phyloP scores from a whole-genome alignment of 2,113 vertebrate genomes.

The Capreolus pygargus region DNA sequence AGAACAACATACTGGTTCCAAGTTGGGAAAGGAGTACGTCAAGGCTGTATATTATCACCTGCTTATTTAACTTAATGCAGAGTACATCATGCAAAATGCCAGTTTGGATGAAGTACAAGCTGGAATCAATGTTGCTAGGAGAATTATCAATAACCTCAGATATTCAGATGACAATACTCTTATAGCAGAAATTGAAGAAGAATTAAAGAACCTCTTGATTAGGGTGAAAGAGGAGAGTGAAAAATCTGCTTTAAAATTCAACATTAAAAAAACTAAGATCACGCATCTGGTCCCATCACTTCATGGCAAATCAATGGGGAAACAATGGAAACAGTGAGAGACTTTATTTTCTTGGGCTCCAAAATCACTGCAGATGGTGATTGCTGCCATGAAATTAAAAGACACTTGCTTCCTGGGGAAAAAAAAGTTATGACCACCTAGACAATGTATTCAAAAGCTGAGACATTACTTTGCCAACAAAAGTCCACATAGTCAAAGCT shows the following conservation, averaged over 20 bases:
- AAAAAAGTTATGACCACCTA: neutral
- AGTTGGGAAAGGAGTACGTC: neutral
- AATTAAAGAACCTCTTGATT: neutral
- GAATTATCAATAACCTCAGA: neutral
- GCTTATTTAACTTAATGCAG: neutral
- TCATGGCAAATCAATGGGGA: neutral
- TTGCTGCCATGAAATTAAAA: neutral
- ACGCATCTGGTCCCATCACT: neutral
- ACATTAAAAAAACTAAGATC: neutral
- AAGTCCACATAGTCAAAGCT: neutral
- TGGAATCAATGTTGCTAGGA: neutral
- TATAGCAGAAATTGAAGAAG: neutral
- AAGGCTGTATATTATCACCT: neutral
- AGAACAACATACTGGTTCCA: neutral
- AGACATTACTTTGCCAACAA: neutral
- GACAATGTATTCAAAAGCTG: neutral
- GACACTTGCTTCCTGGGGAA: neutral
- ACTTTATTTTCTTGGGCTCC: neutral
- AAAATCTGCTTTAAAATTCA: neutral
- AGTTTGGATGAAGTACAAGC: neutral
- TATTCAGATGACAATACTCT: neutral
- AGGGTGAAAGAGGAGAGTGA: neutral
- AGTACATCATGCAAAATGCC: neutral
- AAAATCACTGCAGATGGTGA: neutral
- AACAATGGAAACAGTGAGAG: neutral